Base-by-base conservation (phyloP, 2,113 vertebrate genomes). In the Bubo scandiacus region DNA sequence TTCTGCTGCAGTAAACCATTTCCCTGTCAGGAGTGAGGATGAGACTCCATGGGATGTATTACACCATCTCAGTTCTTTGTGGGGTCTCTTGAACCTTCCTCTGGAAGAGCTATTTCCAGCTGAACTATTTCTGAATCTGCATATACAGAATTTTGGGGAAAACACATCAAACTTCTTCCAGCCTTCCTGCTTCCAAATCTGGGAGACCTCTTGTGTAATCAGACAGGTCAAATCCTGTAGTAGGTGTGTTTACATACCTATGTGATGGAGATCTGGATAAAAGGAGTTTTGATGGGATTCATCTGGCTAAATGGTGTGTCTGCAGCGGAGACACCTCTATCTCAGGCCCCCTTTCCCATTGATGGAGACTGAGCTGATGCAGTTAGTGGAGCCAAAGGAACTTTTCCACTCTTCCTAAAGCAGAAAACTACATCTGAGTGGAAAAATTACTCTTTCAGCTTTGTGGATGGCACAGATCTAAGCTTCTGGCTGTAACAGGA, bases 271-370 rank as follows among this genome's bases (percentile, higher is more conserved):
- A 68, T 18, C 12, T 20, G 30, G 27, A 25, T 42, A 45, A 73
- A 81, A 70, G 19, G 10, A 1, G 0, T 59, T 94, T 68, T 42
- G 26, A 43, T 21, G 15, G 62, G n/a, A 68, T 72, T 63, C 42
- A 13, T 81, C 49, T 45, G 29, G 42, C 13, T 80, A 25, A 82
- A 86, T 0, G 0, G 4, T 3, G 3, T n/a, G 22, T n/a, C 34
- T 84, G 55, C 59, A 73, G 6, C 32, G 17, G 22, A 79, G 72
- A 45, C 2, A 4, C 14, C 32, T 51, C 43, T 14, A 15, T 9
- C 19, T 2, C 22, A 38, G 26, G 8, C 3, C 8, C 4, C 2
- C 4, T 55, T 87, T 73, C 14, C 58, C 3, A 23, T 6, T 21
- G 54, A 45, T 27, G 21, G 43, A 67, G 38, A 45, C 67, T 2